These are phyloP conservation scores for Leptobrachium ailaonicum DNA, from an alignment of 2,113 vertebrate genomes.

Conservation along the genomic window DNA sequence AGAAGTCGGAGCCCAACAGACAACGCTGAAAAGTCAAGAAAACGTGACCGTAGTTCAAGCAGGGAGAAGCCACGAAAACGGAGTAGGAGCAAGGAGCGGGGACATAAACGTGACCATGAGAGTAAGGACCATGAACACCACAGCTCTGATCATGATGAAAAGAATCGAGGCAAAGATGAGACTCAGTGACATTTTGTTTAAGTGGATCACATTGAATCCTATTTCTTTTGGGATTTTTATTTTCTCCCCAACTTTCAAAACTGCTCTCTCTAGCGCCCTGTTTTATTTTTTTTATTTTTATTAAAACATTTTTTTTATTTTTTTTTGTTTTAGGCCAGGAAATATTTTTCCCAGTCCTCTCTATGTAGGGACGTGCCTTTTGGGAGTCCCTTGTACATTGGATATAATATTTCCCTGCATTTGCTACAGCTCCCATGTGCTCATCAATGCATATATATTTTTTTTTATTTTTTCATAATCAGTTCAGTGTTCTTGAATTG, in stretches of 20 bases:
- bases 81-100: slow-evolving; percentile 78
- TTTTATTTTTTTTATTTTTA: background rate
- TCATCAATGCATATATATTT: slow-evolving; percentile 72
- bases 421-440: slow-evolving; percentile 67
- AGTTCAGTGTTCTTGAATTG: slow-evolving; percentile 78
- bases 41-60: slow-evolving; percentile 81
- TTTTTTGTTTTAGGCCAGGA: slow-evolving; percentile 68
- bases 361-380: slow-evolving; percentile 81
- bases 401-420: slow-evolving; percentile 64
- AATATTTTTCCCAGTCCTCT: slow-evolving; percentile 72
- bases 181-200: slow-evolving; percentile 70
- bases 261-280: slow-evolving; percentile 72
- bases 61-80: slow-evolving; percentile 81
- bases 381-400: slow-evolving; percentile 74
- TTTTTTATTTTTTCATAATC: background rate
- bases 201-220: slow-evolving; percentile 84
- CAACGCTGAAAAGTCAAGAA: slow-evolving; percentile 78
- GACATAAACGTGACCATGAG: slow-evolving; percentile 79
- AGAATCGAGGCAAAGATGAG: slow-evolving; percentile 75
- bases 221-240: slow-evolving; percentile 69
- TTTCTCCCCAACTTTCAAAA: slow-evolving; percentile 62
- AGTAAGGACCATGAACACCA: slow-evolving; percentile 78
- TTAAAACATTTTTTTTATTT: slow-evolving; percentile 37
- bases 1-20: slow-evolving; percentile 75
- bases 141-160: slow-evolving; percentile 77